Conservation (phyloP, 2,113 vertebrate species). For the Nothoprocta perdicaria region DNA sequence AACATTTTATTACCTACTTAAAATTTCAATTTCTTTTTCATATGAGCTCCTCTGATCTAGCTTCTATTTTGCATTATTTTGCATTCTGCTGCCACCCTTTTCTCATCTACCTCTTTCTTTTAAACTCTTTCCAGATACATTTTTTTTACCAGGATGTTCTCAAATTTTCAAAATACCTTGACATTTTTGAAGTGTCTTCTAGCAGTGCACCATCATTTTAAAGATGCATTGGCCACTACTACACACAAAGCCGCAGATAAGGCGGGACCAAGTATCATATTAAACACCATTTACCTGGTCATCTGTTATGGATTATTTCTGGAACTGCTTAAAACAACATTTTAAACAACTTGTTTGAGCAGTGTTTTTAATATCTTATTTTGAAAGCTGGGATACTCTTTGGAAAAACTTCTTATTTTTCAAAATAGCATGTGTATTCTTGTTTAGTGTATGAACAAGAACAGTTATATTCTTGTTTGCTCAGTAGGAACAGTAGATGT, state of each 20-base stretch:
- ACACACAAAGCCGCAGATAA: neutral
- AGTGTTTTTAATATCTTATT: neutral
- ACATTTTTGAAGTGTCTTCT: neutral
- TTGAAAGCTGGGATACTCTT: neutral
- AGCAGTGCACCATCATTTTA: neutral
- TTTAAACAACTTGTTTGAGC: neutral
- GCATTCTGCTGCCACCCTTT: neutral
- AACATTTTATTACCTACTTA: neutral
- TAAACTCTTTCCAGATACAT: neutral
- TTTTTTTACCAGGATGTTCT: neutral
- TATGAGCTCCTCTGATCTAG: neutral
- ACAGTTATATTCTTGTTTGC: neutral
- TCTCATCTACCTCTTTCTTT: neutral
- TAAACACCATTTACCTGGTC: neutral
- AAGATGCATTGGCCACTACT: neutral
- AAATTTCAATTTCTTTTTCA: neutral
- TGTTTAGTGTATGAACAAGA: neutral
- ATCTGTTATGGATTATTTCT: neutral
- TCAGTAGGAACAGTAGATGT: neutral
- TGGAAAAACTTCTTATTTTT: neutral
- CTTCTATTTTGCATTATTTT: neutral
- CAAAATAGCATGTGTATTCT: neutral
- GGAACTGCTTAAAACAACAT: neutral
- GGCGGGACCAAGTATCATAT: neutral
- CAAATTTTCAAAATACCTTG: neutral